phyloP scores from a whole-genome alignment of 2,797 vertebrate genomes.

The Dromococcyx pavoninus region DNA sequence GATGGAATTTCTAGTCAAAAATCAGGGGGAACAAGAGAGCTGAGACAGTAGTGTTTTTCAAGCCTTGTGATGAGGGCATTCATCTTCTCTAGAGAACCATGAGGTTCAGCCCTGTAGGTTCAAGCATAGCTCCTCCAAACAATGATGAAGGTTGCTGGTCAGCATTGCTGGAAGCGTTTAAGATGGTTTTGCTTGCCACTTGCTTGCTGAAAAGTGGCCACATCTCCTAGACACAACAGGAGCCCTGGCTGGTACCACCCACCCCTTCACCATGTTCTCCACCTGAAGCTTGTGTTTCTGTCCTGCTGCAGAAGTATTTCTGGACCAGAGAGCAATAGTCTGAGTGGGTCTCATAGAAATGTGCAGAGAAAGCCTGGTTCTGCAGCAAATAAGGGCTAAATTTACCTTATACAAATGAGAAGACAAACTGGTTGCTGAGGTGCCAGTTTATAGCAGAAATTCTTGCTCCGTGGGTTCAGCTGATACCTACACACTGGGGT shows the following conservation, averaged over 20 bases:
- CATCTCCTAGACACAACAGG: background rate
- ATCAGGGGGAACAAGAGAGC: background rate
- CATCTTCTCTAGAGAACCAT: background rate
- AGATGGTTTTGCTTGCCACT: background rate
- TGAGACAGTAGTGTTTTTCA: accelerated
- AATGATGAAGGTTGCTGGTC: background rate
- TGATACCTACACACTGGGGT: background rate
- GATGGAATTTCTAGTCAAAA: background rate
- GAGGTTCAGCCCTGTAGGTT: background rate
- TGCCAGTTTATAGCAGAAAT: background rate
- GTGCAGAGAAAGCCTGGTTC: background rate
- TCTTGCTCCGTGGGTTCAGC: background rate
- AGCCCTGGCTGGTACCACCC: background rate
- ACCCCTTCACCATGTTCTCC: background rate
- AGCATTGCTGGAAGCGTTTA: background rate
- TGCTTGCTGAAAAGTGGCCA: background rate
- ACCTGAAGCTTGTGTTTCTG: background rate
- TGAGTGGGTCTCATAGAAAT: background rate
- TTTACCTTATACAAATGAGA: background rate
- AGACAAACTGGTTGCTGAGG: background rate
- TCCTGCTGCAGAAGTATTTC: background rate
- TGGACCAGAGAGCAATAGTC: background rate
- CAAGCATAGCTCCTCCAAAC: background rate
- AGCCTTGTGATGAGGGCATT: background rate
- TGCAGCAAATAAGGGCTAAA: background rate